Base-by-base conservation (phyloP, 2,888 invertebrate species). In the Drosophila affinis region DNA sequence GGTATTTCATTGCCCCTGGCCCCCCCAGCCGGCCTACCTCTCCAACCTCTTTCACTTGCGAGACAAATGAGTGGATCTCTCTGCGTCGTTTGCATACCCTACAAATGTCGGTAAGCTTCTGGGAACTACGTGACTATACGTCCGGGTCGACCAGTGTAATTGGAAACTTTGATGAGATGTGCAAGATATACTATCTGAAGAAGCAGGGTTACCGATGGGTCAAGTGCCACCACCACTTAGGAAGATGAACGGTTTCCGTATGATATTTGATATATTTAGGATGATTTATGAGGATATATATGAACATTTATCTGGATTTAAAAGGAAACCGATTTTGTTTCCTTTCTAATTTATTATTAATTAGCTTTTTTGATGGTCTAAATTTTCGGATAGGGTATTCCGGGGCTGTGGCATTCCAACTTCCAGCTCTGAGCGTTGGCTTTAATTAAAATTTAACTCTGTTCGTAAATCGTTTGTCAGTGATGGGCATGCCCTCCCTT, bases 381-480 rank as follows among this genome's bases (percentile, higher is more conserved):
- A 4, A 24, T 24, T 5, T 24, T 24, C 21, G 24, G 9, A 9
- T 29, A 65, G 69, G 18, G 65, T 45, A 69, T 67, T 10, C 5
- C 3, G 0, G 7, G 3, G 48, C 34, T 48, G 44, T 34, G 12
- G 34, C 34, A 10, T 4, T 34, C 3, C 34, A 10, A 44, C 64
- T 39, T 9, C n/a, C 27, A 47, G 24, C 51, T 55, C 51, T 52
- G 18, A 9, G n/a, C 10, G 47, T 58, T 27, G 18, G 14, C 72
- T 87, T 87, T 81, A 85, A 87, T 83, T 85, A 75, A 87, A 75
- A 85, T 64, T 87, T 64, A 75, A 75, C 71, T 72, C 68, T 57
- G 62, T 64, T 70, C 62, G 77, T 73, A 73, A 79, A 72, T 79
- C 73, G 65, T 62, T 56, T 67, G 60, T 67, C 69, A 63, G 45